A percentile compares a stretch with the other conserved stretches of the same genome.
Conservation (phyloP, 2,797 vertebrate species). For the Podarcis lilfordi region DNA sequence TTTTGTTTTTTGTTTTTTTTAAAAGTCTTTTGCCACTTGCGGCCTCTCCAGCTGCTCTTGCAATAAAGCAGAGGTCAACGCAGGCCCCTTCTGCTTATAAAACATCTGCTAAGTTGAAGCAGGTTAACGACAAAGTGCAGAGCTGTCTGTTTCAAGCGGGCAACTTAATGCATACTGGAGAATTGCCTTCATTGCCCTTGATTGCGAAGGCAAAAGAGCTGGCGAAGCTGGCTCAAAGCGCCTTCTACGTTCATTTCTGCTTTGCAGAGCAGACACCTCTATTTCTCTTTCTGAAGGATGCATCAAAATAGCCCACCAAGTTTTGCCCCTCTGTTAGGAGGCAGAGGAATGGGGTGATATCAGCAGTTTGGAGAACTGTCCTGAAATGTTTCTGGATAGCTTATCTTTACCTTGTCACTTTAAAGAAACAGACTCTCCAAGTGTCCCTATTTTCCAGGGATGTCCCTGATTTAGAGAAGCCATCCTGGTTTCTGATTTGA, state of each 20-base stretch:
- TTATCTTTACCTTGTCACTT: neutral
- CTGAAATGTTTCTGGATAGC: neutral
- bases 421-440: neutral
- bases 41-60: constrained; percentile 55
- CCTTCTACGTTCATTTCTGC: neutral
- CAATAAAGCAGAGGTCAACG: constrained; percentile 48
- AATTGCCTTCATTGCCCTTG: constrained; percentile 36
- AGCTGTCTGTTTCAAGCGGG: constrained; percentile 42
- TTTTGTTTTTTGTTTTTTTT: too few species aligned
- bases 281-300: neutral
- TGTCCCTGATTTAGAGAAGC: too few species aligned
- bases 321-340: neutral
- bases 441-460: too few species aligned
- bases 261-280: neutral
- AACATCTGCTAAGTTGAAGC: constrained; percentile 68
- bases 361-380: neutral
- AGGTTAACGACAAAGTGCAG: constrained; percentile 51
- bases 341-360: neutral
- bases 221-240: neutral
- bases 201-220: neutral
- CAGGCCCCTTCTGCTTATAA: constrained; percentile 55
- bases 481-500: too few species aligned
- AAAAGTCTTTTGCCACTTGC: constrained; percentile 5
- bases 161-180: constrained; percentile 29
- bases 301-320: neutral